Percentiles rank a stretch among this genome's conserved stretches.
These are phyloP conservation scores for Drosophila lutescens DNA, from an alignment of 2,888 invertebrate genomes.

Conservation along the genomic window DNA sequence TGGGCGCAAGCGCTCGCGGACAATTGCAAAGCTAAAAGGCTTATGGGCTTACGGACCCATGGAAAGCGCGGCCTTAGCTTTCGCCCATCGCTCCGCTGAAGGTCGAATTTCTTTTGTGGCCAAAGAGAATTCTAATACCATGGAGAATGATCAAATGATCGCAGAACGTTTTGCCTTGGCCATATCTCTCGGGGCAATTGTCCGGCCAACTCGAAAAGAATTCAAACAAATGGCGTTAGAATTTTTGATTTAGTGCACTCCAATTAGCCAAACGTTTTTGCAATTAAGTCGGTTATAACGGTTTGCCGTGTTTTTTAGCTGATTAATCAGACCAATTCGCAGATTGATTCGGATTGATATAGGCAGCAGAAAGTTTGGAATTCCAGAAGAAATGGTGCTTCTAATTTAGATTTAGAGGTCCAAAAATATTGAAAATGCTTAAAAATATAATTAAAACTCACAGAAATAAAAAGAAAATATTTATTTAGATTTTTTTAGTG, in stretches of 20 bases:
- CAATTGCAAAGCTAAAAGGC: conserved; percentile 77
- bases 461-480: no score
- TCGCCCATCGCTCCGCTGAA: conserved; percentile 62
- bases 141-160: conserved; percentile 62
- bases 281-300: conserved; percentile 25
- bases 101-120: conserved; percentile 56
- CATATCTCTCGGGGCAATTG: conserved; percentile 42
- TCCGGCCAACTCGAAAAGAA: conserved; percentile 27
- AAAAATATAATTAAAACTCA: no score
- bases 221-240: conserved; percentile 28
- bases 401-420: no score
- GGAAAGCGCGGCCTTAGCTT: conserved; percentile 65
- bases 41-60: conserved; percentile 59
- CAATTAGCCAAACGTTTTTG: conserved; percentile 27
- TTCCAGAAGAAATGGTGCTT: not conserved
- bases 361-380: not conserved
- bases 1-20: conserved; percentile 62
- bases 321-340: conserved; percentile 1
- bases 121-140: conserved; percentile 19
- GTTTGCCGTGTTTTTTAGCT: conserved; percentile 5
- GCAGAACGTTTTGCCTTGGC: conserved; percentile 48
- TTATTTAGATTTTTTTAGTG: no score
- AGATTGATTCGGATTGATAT: not conserved
- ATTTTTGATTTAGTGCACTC: conserved; percentile 45
- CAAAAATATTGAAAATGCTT: no score